A percentile compares a stretch with the other conserved stretches of the same genome.
phyloP scores from a whole-genome alignment of 2,113 vertebrate species.

The Atherinomorus stipes region DNA sequence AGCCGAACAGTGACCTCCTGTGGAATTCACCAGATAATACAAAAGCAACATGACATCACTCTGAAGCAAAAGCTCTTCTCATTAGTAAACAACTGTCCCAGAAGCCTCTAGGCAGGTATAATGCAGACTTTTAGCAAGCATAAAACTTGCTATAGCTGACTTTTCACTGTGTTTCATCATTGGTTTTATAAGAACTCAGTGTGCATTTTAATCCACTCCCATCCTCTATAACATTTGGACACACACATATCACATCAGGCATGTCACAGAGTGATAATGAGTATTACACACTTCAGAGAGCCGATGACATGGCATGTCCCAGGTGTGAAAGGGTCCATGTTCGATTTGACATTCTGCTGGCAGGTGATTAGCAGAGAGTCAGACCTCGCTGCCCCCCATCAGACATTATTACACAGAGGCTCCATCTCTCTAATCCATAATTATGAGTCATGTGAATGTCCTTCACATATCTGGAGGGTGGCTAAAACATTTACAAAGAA shows the following conservation, averaged over 20 bases:
- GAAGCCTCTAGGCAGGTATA: not conserved
- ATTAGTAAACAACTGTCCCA: constrained; percentile 27
- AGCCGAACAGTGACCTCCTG: constrained; percentile 79
- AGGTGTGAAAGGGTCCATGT: constrained; percentile 62
- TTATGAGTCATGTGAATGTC: constrained; percentile 61
- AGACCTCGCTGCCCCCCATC: constrained; percentile 53
- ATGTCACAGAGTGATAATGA: constrained; percentile 34
- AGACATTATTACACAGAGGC: constrained; percentile 48
- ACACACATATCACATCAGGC: constrained; percentile 10
- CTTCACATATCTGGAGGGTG: constrained; percentile 63
- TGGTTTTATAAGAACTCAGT: constrained; percentile 16
- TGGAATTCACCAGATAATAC: constrained; percentile 58
- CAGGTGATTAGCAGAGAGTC: constrained; percentile 71
- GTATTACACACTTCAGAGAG: constrained; percentile 54
- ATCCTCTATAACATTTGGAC: not conserved
- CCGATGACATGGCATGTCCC: constrained; percentile 57
- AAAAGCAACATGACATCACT: constrained; percentile 62
- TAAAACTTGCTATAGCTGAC: not conserved
- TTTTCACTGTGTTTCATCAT: not conserved
- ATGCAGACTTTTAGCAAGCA: not conserved
- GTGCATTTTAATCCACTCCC: not conserved
- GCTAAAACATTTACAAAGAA: constrained; percentile 16
- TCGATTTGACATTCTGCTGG: constrained; percentile 57
- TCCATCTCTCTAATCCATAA: constrained; percentile 52
- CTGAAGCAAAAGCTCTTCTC: constrained; percentile 3